Evolutionary conservation across 2,113 vertebrate genomes (phyloP), one percentile per base, ranked within the genome.

Genomic region (Thalassoma bifasciatum): DNA sequence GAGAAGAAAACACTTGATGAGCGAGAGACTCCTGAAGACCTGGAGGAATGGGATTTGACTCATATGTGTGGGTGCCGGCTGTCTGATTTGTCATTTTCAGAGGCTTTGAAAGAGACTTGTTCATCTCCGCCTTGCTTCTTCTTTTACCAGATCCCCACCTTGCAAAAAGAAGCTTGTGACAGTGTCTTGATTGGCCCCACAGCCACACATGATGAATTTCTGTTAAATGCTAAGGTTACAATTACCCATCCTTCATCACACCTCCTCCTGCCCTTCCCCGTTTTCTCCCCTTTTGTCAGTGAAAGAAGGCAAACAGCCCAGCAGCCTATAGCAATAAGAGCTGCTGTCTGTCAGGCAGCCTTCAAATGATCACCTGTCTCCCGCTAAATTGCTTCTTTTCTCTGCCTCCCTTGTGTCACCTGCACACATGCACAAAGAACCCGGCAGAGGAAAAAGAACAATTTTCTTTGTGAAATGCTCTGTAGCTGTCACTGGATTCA

Each of bases 351-450:
- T 93, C 92, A 93, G 80, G 52, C 81, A 75, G 83, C 80, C 86
- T 91, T 90, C 88, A 91, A 93, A 94, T 83, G 84, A 91, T 94
- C 93, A 93, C 88, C 86, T 92, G 88, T 90, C 92, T 88, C 60
- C 74, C 64, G 36, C 77, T 50, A 86, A 77, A 91, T 84, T 93
- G 83, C 89, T 79, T 89, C 86, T 74, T 74, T 83, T 78, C 86
- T 60, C 75, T 52, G 70, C 76, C 73, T 77, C 83, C 72, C 70
- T 77, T 37, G 36, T 84, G 87, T 92, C 90, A 92, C 89, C 82
- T 90, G 87, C 79, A 53, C 69, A 78, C 74, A 73, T 80, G 85
- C 72, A 86, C 86, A 88, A 89, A 87, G 88, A 82, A 75, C 58
- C 65, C 2, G 44, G 72, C 23, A 72, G 76, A 21, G 46, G 5